Percentiles rank a stretch among this genome's conserved stretches.
These are phyloP conservation scores for Bombus superbus DNA, from an alignment of 1,140 invertebrate genomes.

Conservation along the genomic window DNA sequence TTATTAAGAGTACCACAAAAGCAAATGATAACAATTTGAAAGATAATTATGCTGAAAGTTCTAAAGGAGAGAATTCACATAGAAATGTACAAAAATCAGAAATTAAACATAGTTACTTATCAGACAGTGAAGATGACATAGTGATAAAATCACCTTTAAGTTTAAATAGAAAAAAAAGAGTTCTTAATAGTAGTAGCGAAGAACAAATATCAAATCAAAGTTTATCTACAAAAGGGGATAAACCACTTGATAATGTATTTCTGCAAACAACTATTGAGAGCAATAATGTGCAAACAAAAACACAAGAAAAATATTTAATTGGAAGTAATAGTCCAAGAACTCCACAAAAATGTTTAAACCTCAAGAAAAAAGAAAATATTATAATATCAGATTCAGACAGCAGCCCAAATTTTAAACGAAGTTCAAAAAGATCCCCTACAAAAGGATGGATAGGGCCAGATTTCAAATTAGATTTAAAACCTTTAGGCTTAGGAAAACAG, in stretches of 20 bases:
- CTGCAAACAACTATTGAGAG: neutral
- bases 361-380: conserved; percentile 10
- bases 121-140: conserved; percentile 54
- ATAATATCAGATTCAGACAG: conserved; percentile 61
- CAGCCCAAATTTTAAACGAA: conserved; percentile 50
- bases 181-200: neutral
- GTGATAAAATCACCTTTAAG: conserved; percentile 10
- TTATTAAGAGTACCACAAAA: neutral
- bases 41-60: conserved; percentile 13
- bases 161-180: conserved; percentile 39
- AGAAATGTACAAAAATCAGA: neutral
- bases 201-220: neutral
- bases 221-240: neutral
- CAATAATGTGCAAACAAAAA: neutral
- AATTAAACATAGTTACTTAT: conserved; percentile 29
- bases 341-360: neutral
- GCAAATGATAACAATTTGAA: neutral
- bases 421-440: neutral
- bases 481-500: conserved; percentile 68
- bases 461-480: conserved; percentile 60
- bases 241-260: neutral
- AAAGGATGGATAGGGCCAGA: conserved; percentile 63
- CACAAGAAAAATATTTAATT: neutral
- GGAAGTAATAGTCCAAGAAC: neutral
- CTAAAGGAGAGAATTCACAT: neutral